Evolutionary conservation across 2,888 invertebrate genomes (phyloP).

Genomic region (Andrena minutula): DNA sequence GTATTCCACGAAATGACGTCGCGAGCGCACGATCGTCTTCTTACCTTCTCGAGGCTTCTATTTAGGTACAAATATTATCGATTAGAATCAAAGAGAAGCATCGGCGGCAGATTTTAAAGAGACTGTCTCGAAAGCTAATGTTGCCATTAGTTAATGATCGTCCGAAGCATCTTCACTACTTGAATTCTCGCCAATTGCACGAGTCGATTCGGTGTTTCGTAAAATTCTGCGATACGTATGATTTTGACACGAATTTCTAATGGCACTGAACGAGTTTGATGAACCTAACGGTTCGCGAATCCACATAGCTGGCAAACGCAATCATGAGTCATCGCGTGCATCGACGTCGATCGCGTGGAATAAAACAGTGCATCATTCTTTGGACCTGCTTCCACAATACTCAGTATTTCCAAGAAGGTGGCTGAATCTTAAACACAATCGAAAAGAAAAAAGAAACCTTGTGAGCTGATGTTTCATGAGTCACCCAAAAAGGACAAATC

Average conservation of each 20-base stretch:
- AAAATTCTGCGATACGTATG: background rate
- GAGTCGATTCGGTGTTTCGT: background rate
- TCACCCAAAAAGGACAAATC: too few species aligned
- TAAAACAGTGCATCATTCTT: background rate
- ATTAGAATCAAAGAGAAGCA: constrained; percentile 10
- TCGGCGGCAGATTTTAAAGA: constrained; percentile 2
- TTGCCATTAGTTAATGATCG: constrained; percentile 16
- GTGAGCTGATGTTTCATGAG: too few species aligned
- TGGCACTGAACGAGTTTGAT: background rate
- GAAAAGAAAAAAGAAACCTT: too few species aligned
- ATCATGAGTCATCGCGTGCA: too few species aligned
- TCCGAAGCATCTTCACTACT: background rate
- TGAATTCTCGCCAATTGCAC: background rate
- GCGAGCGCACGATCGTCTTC: background rate
- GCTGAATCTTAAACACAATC: too few species aligned
- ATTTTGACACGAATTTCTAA: background rate
- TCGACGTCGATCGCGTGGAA: background rate
- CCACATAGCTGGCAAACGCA: too few species aligned
- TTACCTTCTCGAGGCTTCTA: background rate
- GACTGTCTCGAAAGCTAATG: constrained; percentile 20
- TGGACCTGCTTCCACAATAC: background rate
- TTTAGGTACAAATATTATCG: constrained; percentile 37
- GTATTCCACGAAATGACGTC: background rate
- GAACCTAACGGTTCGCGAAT: too few species aligned
- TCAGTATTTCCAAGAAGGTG: too few species aligned